Evolutionary conservation across 2,888 invertebrate genomes (phyloP).

Genomic region (Metellina segmentata): DNA sequence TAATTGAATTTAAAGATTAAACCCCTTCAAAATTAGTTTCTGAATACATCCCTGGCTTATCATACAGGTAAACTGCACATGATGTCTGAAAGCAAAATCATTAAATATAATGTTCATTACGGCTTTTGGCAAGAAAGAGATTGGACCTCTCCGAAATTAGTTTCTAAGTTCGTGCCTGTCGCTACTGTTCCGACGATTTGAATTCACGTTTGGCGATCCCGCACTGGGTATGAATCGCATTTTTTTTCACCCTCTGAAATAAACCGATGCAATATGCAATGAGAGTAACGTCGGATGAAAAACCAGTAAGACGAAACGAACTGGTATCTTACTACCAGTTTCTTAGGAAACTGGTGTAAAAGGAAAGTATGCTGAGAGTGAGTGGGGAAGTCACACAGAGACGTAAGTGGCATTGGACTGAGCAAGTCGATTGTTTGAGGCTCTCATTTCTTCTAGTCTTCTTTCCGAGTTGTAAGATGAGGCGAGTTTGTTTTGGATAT

Average conservation of each 20-base stretch:
- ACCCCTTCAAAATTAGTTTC: too few relatives aligned
- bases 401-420: constrained; percentile 52
- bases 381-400: constrained; percentile 4
- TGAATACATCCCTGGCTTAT: too few relatives aligned
- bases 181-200: too few relatives aligned
- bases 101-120: too few relatives aligned
- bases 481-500: constrained; percentile 32
- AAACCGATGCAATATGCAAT: background rate
- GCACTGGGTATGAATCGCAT: too few relatives aligned
- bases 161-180: too few relatives aligned
- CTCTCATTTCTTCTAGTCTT: constrained; percentile 2
- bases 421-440: constrained; percentile 42
- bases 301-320: constrained; percentile 62
- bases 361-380: constrained; percentile 54
- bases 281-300: constrained; percentile 29
- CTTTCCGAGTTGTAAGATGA: background rate
- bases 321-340: constrained; percentile 49
- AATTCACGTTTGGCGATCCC: too few relatives aligned
- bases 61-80: too few relatives aligned
- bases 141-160: too few relatives aligned
- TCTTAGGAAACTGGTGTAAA: constrained; percentile 41
- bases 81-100: too few relatives aligned
- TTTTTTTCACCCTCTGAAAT: background rate
- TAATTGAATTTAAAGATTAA: too few relatives aligned
- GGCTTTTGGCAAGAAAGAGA: too few relatives aligned